Conservation (phyloP, 2,888 invertebrate species). For the Steinernema carpocapsae region DNA sequence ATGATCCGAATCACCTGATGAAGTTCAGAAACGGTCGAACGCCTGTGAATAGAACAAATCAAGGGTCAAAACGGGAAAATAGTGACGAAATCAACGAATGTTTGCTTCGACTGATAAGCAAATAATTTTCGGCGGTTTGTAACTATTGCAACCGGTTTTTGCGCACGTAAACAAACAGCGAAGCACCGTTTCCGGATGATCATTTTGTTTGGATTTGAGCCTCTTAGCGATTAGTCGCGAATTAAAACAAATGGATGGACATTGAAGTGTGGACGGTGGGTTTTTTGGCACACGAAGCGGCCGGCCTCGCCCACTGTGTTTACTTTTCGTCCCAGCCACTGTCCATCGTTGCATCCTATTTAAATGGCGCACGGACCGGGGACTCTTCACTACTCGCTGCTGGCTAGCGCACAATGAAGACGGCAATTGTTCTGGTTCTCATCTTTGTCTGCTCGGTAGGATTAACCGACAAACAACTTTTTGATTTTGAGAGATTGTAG, state of each 20-base stretch:
- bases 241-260: slow-evolving; percentile 30
- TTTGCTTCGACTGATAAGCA: slow-evolving; percentile 17
- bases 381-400: slow-evolving; percentile 29
- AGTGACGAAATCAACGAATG: slow-evolving; percentile 1
- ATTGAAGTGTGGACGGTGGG: slow-evolving; percentile 24
- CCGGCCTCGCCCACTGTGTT: slow-evolving; percentile 19
- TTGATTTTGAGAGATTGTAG: neutral
- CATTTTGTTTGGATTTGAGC: slow-evolving; percentile 16
- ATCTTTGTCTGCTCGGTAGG: slow-evolving; percentile 25
- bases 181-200: slow-evolving; percentile 26
- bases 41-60: too few species aligned
- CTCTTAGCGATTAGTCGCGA: neutral
- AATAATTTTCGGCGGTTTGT: slow-evolving; percentile 30
- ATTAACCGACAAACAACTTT: neutral
- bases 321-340: neutral
- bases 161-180: slow-evolving; percentile 24
- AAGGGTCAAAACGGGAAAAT: too few species aligned
- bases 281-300: slow-evolving; percentile 29
- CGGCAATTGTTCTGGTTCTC: slow-evolving; percentile 1
- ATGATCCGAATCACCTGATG: too few species aligned
- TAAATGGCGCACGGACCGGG: neutral
- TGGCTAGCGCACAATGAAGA: slow-evolving; percentile 33
- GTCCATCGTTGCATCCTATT: neutral
- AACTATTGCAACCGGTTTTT: slow-evolving; percentile 16
- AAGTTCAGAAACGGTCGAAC: too few species aligned